A percentile compares a stretch with the other conserved stretches of the same genome.
These are phyloP conservation scores for Dreissena rostriformis DNA, from an alignment of 1,140 invertebrate genomes.

Conservation along the genomic window DNA sequence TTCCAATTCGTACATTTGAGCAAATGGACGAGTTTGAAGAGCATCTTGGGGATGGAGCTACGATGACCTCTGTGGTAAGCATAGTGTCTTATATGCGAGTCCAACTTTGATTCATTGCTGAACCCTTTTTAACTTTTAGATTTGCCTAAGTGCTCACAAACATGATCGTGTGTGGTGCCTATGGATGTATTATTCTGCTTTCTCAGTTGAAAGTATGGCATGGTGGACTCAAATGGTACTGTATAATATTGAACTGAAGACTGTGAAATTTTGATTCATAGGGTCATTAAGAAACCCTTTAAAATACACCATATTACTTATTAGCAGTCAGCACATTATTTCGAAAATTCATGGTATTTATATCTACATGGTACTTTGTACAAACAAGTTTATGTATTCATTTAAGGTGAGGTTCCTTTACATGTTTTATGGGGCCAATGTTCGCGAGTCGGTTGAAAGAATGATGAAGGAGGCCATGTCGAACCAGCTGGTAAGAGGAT, in stretches of 20 bases:
- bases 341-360: background rate
- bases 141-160: background rate
- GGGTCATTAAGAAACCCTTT: background rate
- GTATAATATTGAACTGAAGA: slow-evolving; percentile 26
- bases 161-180: background rate
- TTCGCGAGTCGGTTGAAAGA: slow-evolving; percentile 9
- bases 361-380: background rate
- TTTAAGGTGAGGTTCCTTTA: slow-evolving; percentile 31
- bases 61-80: too few relatives aligned
- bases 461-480: slow-evolving; percentile 21
- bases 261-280: slow-evolving; percentile 7
- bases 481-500: slow-evolving; percentile 22
- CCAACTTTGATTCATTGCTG: too few relatives aligned
- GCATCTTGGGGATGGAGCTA: too few relatives aligned
- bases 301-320: slow-evolving; percentile 11
- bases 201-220: slow-evolving; percentile 16
- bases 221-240: slow-evolving; percentile 16
- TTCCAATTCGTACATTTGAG: too few relatives aligned
- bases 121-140: too few relatives aligned
- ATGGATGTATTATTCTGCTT: slow-evolving; percentile 3
- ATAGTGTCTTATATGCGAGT: too few relatives aligned
- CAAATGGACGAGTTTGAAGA: too few relatives aligned
- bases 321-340: slow-evolving; percentile 14
- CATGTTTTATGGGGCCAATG: slow-evolving; percentile 25
- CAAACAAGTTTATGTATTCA: slow-evolving; percentile 27